Conservation (phyloP, 37 sponge, comb jelly and placozoan species). For the Theonella swinhoei region DNA sequence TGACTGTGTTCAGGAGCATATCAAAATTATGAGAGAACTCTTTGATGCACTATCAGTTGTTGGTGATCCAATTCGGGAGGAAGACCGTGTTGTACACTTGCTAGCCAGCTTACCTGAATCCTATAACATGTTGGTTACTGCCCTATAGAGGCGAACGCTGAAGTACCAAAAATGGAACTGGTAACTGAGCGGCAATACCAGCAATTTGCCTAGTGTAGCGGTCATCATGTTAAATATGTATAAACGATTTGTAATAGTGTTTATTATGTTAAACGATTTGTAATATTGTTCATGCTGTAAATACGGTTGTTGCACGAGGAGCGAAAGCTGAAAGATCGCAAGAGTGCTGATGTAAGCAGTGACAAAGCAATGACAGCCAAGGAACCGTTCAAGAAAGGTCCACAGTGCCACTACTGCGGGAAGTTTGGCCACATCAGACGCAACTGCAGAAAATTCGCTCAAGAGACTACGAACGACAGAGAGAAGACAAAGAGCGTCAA, state of each 20-base stretch:
- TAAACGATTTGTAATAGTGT: no score
- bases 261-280: no score
- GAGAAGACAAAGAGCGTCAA: neutral
- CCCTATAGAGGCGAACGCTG: constrained; percentile 52
- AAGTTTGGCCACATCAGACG: constrained; percentile 26
- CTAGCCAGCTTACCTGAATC: constrained; percentile 67
- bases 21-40: constrained; percentile 51
- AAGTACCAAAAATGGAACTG: constrained; percentile 61
- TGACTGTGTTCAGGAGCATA: constrained; percentile 47
- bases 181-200: constrained; percentile 63
- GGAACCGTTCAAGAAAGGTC: constrained; percentile 25
- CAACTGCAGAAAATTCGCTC: constrained; percentile 3
- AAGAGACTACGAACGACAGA: neutral
- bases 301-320: constrained; percentile 46
- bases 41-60: constrained; percentile 51
- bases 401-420: constrained; percentile 20
- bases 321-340: constrained; percentile 41
- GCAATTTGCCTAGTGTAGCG: no score
- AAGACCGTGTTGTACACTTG: constrained; percentile 50
- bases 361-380: constrained; percentile 8
- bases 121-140: constrained; percentile 53
- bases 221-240: no score
- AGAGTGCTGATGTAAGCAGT: neutral
- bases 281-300: no score
- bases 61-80: constrained; percentile 42